A percentile compares a stretch with the other conserved stretches of the same genome.
Evolutionary conservation across 2,113 vertebrate genomes (phyloP).

Genomic region (Entosphenus tridentatus): DNA sequence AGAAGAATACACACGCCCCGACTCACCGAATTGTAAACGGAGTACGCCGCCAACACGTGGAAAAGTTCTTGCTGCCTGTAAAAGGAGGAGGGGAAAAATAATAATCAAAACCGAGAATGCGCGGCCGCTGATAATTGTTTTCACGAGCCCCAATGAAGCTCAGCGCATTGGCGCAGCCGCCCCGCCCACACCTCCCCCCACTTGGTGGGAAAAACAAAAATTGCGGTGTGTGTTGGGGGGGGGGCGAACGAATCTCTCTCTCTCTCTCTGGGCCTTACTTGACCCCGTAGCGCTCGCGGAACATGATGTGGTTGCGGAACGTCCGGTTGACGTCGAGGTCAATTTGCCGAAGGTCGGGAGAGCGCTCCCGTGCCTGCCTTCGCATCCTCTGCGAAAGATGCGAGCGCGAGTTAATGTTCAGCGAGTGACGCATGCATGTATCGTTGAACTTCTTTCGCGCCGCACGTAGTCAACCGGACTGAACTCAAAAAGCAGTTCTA

Average conservation of each 20-base stretch:
- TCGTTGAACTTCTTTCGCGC: too few species aligned
- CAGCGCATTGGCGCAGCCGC: too few species aligned
- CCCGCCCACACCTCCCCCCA: too few species aligned
- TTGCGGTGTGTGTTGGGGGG: too few species aligned
- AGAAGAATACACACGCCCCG: too few species aligned
- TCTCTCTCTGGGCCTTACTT: constrained; percentile 30
- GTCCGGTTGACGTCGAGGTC: constrained; percentile 70
- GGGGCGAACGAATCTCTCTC: too few species aligned
- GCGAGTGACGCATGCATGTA: too few species aligned
- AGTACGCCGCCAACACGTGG: constrained; percentile 62
- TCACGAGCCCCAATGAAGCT: too few species aligned
- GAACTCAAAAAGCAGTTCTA: too few species aligned
- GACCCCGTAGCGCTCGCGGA: constrained; percentile 62
- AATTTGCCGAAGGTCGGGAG: constrained; percentile 66
- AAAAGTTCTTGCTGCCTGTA: constrained; percentile 62
- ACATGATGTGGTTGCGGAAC: constrained; percentile 82
- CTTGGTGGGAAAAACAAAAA: too few species aligned
- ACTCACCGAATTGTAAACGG: constrained; percentile 70
- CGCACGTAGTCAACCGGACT: too few species aligned
- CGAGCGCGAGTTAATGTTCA: not conserved
- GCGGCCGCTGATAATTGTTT: too few species aligned
- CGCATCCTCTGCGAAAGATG: constrained; percentile 45
- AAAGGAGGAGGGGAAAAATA: constrained; percentile 13
- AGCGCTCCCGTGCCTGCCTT: constrained; percentile 41
- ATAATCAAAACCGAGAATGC: not conserved